A percentile compares a stretch with the other conserved stretches of the same genome.
These are phyloP conservation scores for Picus viridis DNA, from an alignment of 2,797 vertebrate species.

Conservation along the genomic window DNA sequence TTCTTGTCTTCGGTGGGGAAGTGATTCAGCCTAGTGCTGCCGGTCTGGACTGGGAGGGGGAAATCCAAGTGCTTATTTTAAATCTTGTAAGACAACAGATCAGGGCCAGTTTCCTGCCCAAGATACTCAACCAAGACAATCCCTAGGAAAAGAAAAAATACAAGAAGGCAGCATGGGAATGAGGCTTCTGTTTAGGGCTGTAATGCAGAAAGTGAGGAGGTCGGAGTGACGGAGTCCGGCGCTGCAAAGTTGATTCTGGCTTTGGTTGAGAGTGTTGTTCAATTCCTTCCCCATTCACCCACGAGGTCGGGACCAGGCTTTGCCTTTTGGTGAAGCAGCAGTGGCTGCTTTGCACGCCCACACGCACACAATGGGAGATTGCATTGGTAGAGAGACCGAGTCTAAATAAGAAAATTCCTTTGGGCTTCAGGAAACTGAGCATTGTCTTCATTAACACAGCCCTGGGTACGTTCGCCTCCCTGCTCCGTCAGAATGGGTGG, in stretches of 20 bases:
- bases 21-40: neutral
- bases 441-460: conserved; percentile 37
- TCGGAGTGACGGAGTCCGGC: neutral
- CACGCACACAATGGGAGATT: neutral
- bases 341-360: neutral
- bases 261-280: neutral
- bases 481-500: neutral
- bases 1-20: neutral
- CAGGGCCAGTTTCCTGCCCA: neutral
- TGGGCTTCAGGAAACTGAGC: conserved; percentile 5
- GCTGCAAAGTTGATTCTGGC: neutral
- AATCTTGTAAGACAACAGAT: neutral
- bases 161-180: neutral
- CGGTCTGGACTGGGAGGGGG: neutral
- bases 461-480: neutral
- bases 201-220: neutral
- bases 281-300: neutral
- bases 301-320: neutral
- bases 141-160: neutral
- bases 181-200: neutral
- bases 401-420: conserved; percentile 34
- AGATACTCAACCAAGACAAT: neutral
- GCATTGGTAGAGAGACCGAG: neutral
- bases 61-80: neutral
- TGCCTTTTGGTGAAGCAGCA: neutral